Evolutionary conservation across 2,797 vertebrate species (phyloP).

Genomic region (Alosa sapidissima): DNA sequence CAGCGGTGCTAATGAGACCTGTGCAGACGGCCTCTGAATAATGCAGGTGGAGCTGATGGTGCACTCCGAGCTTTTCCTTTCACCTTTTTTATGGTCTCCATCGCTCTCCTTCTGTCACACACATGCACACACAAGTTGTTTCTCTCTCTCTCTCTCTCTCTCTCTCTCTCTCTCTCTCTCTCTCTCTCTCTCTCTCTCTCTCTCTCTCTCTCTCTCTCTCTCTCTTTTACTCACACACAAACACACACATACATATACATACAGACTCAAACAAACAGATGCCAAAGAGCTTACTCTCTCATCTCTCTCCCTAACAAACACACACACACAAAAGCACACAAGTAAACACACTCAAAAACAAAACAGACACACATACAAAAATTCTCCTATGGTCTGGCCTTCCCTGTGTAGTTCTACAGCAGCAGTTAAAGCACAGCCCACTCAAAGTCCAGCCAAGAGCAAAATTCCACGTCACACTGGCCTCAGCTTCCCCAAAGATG

Average conservation of each 20-base stretch:
- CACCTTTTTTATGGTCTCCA: neutral
- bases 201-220: neutral
- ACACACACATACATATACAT: neutral
- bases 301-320: neutral
- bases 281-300: too few relatives aligned
- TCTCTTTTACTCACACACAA: neutral
- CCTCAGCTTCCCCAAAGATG: neutral
- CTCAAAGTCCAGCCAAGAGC: neutral
- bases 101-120: too few relatives aligned
- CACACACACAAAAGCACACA: neutral
- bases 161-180: neutral
- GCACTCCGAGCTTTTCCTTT: constrained; percentile 12
- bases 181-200: neutral
- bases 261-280: neutral
- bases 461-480: neutral
- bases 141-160: neutral
- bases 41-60: constrained; percentile 32
- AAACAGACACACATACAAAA: neutral
- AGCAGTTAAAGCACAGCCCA: neutral
- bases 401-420: neutral
- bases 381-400: neutral
- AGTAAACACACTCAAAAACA: neutral
- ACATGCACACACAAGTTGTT: too few relatives aligned
- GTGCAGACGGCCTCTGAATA: constrained; percentile 46
- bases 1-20: constrained; percentile 48